Base-by-base conservation (phyloP, 2,888 invertebrate species). In the Sinopyrophorus schimmeli region DNA sequence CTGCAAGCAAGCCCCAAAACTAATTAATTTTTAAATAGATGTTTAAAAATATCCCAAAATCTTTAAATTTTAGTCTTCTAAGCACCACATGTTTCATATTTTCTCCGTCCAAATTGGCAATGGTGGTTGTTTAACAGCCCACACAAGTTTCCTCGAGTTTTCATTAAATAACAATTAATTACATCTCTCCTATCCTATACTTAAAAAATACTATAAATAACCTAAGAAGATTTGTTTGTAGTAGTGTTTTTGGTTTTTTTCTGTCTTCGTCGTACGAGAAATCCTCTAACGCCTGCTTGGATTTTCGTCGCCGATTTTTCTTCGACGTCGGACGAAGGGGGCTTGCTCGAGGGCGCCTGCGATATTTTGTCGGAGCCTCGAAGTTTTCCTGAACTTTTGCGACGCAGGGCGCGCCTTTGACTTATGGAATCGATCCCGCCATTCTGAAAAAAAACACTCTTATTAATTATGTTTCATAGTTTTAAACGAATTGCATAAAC, bases 251-350 rank as follows among this genome's bases (percentile, higher is more conserved):
- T 60, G 16, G 17, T 47, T 49, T 73, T 73, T 56, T 75, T 74
- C 46, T 77, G 76, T 39, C 75, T 68, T 60, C 77, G 75, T 31
- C 80, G 69, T 5, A 78, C 78, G 16, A 80, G 67, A 59, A 76
- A 80, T 3, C 80, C 80, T 6, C 79, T 71, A 3, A 80, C 69
- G 1, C 79, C 77, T 0, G 80, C 80, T 63, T 80, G 80, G 42
- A 80, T 80, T 63, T 78, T 80, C 1, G 78, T 77, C 1, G 79
- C 80, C 0, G 74, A 74, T 53, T 67, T 65, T 58, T 74, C 71
- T 49, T 72, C 70, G 15, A 74, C 27, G 11, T 71, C 65, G 2
- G 47, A 17, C n/a, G n/a, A n/a, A n/a, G n/a, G n/a, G 1, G 23
- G 35, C 12, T 31, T 61, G 41, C 42, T 50, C 48, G 20, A 30